Conservation (phyloP, 1,140 invertebrate species). For the Platorchestia sp. region DNA sequence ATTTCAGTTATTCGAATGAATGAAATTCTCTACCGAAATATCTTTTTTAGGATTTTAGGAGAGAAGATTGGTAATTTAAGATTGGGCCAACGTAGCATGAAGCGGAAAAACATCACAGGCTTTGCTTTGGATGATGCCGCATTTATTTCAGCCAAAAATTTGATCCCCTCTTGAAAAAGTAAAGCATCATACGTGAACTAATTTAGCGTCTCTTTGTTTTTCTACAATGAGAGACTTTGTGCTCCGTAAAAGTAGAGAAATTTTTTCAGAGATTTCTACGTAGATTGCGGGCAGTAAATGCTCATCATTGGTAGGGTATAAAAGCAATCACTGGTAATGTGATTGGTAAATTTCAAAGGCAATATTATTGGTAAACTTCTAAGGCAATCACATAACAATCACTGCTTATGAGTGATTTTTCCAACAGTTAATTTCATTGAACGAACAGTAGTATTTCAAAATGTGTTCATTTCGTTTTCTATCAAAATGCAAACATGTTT, state of each 20-base stretch:
- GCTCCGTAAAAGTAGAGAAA: too few relatives aligned
- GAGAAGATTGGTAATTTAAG: not conserved
- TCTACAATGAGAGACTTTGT: not conserved
- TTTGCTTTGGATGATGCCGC: not conserved
- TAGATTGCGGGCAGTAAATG: too few relatives aligned
- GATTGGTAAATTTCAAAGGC: not conserved
- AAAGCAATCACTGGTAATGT: not conserved
- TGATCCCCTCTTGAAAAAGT: not conserved
- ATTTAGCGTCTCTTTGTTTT: not conserved
- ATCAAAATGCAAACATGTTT: too few relatives aligned
- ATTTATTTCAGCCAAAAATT: not conserved
- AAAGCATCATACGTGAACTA: not conserved
- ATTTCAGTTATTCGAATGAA: not conserved
- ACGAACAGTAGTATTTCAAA: too few relatives aligned
- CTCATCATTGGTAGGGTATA: not conserved
- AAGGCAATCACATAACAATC: not conserved
- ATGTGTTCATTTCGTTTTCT: too few relatives aligned
- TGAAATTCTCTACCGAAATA: too few relatives aligned
- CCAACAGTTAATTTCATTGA: too few relatives aligned
- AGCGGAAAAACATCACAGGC: not conserved
- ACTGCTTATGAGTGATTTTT: not conserved
- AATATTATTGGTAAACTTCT: not conserved
- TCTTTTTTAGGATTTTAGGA: not conserved
- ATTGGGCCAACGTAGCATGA: not conserved
- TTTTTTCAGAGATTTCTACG: too few relatives aligned